Conservation (phyloP, 2,113 vertebrate species). For the Monopterus albus region DNA sequence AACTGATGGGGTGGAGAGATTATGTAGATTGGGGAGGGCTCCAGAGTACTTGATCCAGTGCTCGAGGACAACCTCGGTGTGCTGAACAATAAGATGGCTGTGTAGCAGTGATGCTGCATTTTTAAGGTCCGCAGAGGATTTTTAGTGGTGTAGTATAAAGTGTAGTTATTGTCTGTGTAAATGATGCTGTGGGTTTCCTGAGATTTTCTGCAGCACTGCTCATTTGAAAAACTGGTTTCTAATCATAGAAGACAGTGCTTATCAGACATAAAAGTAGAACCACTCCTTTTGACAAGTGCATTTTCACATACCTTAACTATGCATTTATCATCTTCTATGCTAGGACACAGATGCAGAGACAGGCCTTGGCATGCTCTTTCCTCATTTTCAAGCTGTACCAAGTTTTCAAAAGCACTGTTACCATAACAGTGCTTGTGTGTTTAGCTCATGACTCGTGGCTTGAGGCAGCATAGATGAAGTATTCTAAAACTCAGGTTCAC, state of each 20-base stretch:
- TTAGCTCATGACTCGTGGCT: too few relatives aligned
- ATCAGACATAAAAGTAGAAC: too few relatives aligned
- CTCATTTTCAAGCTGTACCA: not conserved
- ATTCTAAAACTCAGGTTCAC: too few relatives aligned
- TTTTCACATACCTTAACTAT: not conserved
- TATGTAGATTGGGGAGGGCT: not conserved
- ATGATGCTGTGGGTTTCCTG: too few relatives aligned
- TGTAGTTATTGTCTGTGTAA: too few relatives aligned
- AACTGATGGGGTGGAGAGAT: constrained; percentile 26
- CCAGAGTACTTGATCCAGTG: not conserved
- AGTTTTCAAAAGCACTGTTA: not conserved
- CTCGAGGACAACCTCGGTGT: not conserved
- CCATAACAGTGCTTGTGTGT: not conserved
- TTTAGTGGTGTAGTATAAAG: not conserved
- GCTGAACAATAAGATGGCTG: not conserved
- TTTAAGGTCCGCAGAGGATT: not conserved
- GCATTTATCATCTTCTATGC: not conserved
- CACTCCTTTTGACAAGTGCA: not conserved
- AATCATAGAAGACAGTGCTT: not conserved
- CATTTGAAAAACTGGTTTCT: too few relatives aligned
- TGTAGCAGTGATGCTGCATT: not conserved
- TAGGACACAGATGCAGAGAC: not conserved
- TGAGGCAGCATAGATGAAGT: not conserved
- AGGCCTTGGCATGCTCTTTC: not conserved
- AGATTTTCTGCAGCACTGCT: too few relatives aligned